Conservation (phyloP, 2,113 vertebrate genomes). For the Phoxinus phoxinus region DNA sequence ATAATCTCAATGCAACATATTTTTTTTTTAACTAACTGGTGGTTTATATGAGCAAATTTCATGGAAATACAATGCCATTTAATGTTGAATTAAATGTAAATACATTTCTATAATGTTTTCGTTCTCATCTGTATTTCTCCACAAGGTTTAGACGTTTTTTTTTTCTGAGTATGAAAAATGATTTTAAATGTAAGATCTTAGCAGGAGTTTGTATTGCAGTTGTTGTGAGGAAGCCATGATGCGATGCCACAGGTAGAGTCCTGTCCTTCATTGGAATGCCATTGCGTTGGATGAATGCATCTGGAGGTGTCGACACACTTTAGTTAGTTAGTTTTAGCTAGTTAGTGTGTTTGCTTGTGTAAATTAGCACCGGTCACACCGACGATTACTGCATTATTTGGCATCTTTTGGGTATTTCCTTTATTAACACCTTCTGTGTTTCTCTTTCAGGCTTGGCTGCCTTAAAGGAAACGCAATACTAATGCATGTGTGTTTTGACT, state of each 20-base stretch:
- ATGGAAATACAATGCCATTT: neutral
- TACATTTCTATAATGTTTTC: conserved; percentile 12
- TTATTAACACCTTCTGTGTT: neutral
- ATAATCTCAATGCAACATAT: neutral
- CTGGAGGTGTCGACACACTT: conserved; percentile 15
- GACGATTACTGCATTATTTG: neutral
- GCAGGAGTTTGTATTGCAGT: conserved; percentile 4
- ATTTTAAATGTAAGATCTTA: neutral
- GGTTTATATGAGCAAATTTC: neutral
- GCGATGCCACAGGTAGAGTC: conserved; percentile 69
- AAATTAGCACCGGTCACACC: neutral
- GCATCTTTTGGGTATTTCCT: conserved; percentile 14
- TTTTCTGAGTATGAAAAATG: neutral
- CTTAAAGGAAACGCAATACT: neutral
- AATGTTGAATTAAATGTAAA: neutral
- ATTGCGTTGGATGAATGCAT: conserved; percentile 69
- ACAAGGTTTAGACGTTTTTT: neutral
- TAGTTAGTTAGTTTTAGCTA: conserved; percentile 7
- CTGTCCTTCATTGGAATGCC: conserved; percentile 67
- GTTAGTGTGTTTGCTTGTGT: conserved; percentile 5
- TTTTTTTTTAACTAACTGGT: neutral
- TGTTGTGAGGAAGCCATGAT: conserved; percentile 42
- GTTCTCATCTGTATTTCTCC: neutral
- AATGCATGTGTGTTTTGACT: conserved; percentile 6
- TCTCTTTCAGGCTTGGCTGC: conserved; percentile 1